Conservation (phyloP, 1,140 invertebrate species). For the Drosophila kepulauana region DNA sequence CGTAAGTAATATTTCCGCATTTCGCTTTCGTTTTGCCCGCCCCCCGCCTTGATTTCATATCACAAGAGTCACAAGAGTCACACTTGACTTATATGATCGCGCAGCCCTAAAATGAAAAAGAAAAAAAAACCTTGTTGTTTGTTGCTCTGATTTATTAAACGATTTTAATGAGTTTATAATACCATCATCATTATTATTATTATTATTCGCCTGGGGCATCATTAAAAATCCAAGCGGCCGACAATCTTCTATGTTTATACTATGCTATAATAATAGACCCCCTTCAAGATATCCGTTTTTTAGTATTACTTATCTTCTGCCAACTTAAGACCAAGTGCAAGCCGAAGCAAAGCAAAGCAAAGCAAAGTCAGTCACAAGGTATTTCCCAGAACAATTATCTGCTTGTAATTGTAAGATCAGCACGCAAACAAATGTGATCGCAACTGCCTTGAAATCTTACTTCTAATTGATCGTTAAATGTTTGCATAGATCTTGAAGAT, state of each 20-base stretch:
- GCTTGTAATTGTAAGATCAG: neutral
- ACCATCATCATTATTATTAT: neutral
- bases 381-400: constrained; percentile 23
- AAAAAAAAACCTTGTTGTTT: neutral
- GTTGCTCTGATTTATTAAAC: neutral
- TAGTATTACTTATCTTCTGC: constrained; percentile 13
- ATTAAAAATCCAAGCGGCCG: constrained; percentile 3
- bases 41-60: constrained; percentile 8
- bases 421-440: neutral
- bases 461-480: neutral
- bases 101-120: neutral
- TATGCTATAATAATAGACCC: neutral
- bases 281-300: neutral
- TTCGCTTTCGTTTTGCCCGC: neutral
- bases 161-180: neutral
- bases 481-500: neutral
- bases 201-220: constrained; percentile 9
- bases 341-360: constrained; percentile 1
- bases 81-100: neutral
- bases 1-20: constrained; percentile 39
- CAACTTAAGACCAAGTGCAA: constrained; percentile 17
- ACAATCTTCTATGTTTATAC: neutral
- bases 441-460: neutral
- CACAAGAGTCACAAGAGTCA: neutral
- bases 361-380: neutral